Evolutionary conservation across 2,113 vertebrate genomes (phyloP).

Genomic region (Talpa occidentalis): DNA sequence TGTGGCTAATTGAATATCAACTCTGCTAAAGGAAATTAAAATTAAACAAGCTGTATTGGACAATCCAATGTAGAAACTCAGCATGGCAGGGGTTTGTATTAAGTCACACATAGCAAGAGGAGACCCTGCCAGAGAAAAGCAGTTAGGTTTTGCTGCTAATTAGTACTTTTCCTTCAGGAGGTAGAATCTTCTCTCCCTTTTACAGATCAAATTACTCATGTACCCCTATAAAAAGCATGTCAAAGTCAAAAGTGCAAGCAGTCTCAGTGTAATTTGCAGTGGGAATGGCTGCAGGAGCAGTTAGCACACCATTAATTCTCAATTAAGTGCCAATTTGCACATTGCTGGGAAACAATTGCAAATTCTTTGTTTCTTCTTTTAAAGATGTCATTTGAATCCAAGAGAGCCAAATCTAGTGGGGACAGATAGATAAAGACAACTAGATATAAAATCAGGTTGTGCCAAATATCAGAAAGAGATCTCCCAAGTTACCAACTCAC

Average conservation of each 20-base stretch:
- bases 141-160: slow-evolving; percentile 64
- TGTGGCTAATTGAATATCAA: slow-evolving; percentile 66
- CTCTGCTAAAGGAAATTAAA: slow-evolving; percentile 60
- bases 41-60: slow-evolving; percentile 36
- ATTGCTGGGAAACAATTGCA: slow-evolving; percentile 65
- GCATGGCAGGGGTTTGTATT: slow-evolving; percentile 40
- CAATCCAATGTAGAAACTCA: slow-evolving; percentile 29
- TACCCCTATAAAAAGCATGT: slow-evolving; percentile 58
- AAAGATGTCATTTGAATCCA: slow-evolving; percentile 56
- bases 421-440: slow-evolving; percentile 59
- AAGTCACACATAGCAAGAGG: slow-evolving; percentile 40
- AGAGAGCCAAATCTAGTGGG: background rate
- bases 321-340: slow-evolving; percentile 70
- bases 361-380: slow-evolving; percentile 55
- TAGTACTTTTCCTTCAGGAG: slow-evolving; percentile 69
- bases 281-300: slow-evolving; percentile 43
- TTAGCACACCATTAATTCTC: slow-evolving; percentile 68
- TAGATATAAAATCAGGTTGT: background rate
- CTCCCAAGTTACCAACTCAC: background rate
- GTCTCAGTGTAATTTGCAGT: slow-evolving; percentile 43
- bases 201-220: slow-evolving; percentile 50
- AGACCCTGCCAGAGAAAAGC: slow-evolving; percentile 47
- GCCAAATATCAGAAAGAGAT: background rate
- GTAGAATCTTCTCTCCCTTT: slow-evolving; percentile 47
- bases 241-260: slow-evolving; percentile 63